Base-by-base conservation (phyloP, 2,113 vertebrate species). In the Astur gentilis region DNA sequence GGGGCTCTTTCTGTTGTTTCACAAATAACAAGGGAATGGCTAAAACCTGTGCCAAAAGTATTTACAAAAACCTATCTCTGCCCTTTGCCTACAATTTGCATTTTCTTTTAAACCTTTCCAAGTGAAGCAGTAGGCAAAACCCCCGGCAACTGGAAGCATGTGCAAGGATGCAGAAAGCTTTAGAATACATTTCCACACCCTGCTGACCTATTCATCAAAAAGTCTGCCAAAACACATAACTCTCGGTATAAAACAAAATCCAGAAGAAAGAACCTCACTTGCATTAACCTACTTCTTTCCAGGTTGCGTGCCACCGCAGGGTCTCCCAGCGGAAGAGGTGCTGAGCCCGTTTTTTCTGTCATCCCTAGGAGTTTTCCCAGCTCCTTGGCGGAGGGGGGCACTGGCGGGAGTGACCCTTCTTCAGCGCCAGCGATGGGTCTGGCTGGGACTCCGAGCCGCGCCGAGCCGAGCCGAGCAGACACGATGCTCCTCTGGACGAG, bases 111-210 rank as follows among this genome's bases (percentile, higher is more conserved):
- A 97, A 94, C 20, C 83, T 80, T 87, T 95, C 87, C 93, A 94
- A 93, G 82, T 47, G 77, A 95, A 93, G 87, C 69, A 95, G 95
- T 83, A 87, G 78, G 80, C 69, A 84, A 91, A 87, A 42, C 22
- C 89, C 71, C 75, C 29, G 2, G 78, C 89, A 96, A 93, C 93
- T 76, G 70, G 88, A 96, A 96, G 76, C 90, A 90, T 94, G 92
- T 97, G 91, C 90, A 97, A 97, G 94, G 97, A 97, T 76, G 81
- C 90, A 94, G 90, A 96, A 97, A 94, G 81, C 88, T 91, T 96
- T 94, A 94, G 82, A 95, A 95, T 77, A 83, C 77, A 62, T 95
- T 97, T 97, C 90, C 96, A 95, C 84, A 97, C 94, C 93, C 97
- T 97, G 93, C 95, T 96, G 97, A 95, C 87, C 95, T 94, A 88